Conservation (phyloP, 2,113 vertebrate species). For the Spea bombifrons region DNA sequence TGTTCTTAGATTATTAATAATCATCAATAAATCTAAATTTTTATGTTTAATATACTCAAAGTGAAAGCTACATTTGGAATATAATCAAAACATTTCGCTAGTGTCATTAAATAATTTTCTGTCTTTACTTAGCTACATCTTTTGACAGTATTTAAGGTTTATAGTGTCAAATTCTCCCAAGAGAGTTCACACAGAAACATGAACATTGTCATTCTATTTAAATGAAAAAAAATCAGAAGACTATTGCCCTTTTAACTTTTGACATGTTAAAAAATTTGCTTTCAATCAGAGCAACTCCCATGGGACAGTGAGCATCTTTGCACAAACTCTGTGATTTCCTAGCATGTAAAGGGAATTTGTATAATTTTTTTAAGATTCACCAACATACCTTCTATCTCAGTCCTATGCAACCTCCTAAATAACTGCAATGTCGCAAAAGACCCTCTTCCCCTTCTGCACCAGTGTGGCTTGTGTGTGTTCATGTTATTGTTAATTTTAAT, state of each 20-base stretch:
- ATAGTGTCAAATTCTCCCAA: slow-evolving; percentile 38
- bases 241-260: slow-evolving; percentile 39
- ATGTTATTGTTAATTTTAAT: too few species aligned
- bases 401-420: too few species aligned
- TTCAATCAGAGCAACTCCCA: slow-evolving; percentile 13
- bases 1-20: too few species aligned
- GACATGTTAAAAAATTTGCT: slow-evolving; percentile 31
- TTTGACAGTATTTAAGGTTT: slow-evolving; percentile 43
- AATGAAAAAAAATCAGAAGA: slow-evolving; percentile 23
- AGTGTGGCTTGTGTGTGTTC: too few species aligned
- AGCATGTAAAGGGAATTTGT: too few species aligned
- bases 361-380: too few species aligned
- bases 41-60: too few species aligned
- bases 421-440: too few species aligned
- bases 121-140: slow-evolving; percentile 17
- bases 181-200: slow-evolving; percentile 34
- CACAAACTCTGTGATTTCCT: too few species aligned
- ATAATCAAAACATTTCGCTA: slow-evolving; percentile 44
- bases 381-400: too few species aligned
- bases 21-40: too few species aligned
- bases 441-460: too few species aligned
- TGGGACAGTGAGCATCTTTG: neutral
- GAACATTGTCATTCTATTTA: slow-evolving; percentile 41
- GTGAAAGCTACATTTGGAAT: neutral
- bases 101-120: slow-evolving; percentile 44